Evolutionary conservation across 2,888 invertebrate genomes (phyloP).

Genomic region (Sminthurides aquaticus): DNA sequence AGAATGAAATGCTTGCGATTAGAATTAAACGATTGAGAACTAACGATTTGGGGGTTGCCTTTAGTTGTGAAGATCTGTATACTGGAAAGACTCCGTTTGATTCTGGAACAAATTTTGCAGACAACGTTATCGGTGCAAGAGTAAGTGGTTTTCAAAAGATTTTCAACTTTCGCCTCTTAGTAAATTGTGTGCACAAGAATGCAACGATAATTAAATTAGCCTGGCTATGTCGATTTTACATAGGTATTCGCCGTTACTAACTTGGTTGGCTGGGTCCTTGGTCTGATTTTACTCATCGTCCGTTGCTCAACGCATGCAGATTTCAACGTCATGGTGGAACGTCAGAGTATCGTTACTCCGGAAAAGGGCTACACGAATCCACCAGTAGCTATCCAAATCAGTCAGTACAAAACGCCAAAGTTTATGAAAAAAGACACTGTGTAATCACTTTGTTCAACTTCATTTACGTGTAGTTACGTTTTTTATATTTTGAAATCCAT

Average conservation of each 20-base stretch:
- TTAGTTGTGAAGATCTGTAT: conserved; percentile 14
- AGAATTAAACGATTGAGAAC: too few species aligned
- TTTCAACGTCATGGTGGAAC: conserved; percentile 1
- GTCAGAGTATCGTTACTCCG: not conserved
- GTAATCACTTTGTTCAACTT: too few species aligned
- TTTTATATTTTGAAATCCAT: too few species aligned
- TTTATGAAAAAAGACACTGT: too few species aligned
- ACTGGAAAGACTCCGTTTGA: not conserved
- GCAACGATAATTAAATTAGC: too few species aligned
- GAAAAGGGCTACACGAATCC: not conserved
- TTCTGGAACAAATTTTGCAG: conserved; percentile 1
- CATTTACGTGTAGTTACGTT: too few species aligned
- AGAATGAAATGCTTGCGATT: too few species aligned
- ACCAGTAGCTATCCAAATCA: too few species aligned
- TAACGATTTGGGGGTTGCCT: not conserved
- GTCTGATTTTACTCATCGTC: conserved; percentile 8
- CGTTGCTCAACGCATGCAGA: conserved; percentile 16
- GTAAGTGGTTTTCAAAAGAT: conserved; percentile 2
- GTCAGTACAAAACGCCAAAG: too few species aligned
- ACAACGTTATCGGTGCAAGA: conserved; percentile 9
- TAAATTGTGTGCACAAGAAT: not conserved
- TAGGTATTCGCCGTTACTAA: conserved; percentile 15
- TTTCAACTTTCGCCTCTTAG: not conserved
- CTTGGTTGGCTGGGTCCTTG: conserved; percentile 5
- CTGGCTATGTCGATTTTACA: not conserved